Evolutionary conservation across 2,113 vertebrate genomes (phyloP).

Genomic region (Camelus dromedarius): DNA sequence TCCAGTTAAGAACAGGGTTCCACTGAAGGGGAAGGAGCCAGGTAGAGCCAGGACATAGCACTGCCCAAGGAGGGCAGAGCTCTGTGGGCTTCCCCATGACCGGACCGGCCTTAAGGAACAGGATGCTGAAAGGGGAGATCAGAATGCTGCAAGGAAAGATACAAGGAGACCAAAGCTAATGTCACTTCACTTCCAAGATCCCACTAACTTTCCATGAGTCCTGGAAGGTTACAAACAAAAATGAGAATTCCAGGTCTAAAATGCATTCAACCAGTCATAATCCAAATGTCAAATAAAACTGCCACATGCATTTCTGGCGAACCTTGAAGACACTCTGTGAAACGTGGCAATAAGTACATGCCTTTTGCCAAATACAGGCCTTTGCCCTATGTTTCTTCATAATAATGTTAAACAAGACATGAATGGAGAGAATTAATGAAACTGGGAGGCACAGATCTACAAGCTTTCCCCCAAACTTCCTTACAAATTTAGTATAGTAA

Average conservation of each 20-base stretch:
- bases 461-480: background rate
- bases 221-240: background rate
- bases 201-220: background rate
- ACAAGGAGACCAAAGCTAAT: background rate
- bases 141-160: background rate
- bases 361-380: background rate
- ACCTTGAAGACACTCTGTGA: background rate
- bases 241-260: background rate
- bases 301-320: background rate
- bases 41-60: no score
- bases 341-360: background rate
- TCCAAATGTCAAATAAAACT: background rate
- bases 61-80: background rate
- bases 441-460: background rate
- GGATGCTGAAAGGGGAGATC: background rate
- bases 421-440: background rate
- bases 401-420: background rate
- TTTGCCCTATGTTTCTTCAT: background rate
- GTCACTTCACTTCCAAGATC: background rate
- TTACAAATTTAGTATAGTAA: conserved; percentile 6
- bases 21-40: background rate
- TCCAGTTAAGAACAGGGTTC: background rate
- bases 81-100: background rate
- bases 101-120: background rate
- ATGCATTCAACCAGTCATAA: background rate